Evolutionary conservation across 2,113 vertebrate genomes (phyloP), one percentile per base, ranked within the genome.

Genomic region (Pterophyllum scalare): DNA sequence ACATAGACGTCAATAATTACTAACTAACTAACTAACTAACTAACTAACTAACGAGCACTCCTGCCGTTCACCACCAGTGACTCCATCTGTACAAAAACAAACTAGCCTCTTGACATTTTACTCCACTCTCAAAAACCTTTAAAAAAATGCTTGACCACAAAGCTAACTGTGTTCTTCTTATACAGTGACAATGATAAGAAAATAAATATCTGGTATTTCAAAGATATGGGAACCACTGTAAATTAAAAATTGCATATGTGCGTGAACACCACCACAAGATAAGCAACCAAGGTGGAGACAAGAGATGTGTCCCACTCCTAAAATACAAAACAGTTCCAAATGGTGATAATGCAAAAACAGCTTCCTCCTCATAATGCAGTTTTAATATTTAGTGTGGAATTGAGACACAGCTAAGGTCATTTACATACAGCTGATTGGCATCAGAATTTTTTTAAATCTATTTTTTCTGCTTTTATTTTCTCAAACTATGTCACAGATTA

Each of bases 101-200:
- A 87, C 84, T 79, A 26, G 3, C 86, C 86, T 80, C 84, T 81
- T 80, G n/a, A 46, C 75, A 28, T 56, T 7, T 8, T 38, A 59
- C 82, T 83, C 79, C 74, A 75, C 89, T 88, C 80, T 81, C 62
- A 59, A 86, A 74, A 80, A 67, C 88, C 3, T 83, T 86, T 82
- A 86, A 90, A 89, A 92, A 90, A 89, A 92, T 52, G 84, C 80
- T 79, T 35, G 60, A 91, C 85, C 93, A 83, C 91, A 93, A 93
- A 92, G 90, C 87, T 76, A 94, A 91, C 80, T 77, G 80, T 82
- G 88, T 92, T 93, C 92, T 90, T 92, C 93, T 94, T 94, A 93
- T 88, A 97, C 96, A 96, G 95, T 94, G 95, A 97, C 96, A 95
- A 94, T 95, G 94, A 94, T 96, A 97, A 96, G 96, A 97, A 97